Percentiles rank a stretch among this genome's conserved stretches.
phyloP scores from a whole-genome alignment of 2,113 vertebrate species.

The Aythya baeri region DNA sequence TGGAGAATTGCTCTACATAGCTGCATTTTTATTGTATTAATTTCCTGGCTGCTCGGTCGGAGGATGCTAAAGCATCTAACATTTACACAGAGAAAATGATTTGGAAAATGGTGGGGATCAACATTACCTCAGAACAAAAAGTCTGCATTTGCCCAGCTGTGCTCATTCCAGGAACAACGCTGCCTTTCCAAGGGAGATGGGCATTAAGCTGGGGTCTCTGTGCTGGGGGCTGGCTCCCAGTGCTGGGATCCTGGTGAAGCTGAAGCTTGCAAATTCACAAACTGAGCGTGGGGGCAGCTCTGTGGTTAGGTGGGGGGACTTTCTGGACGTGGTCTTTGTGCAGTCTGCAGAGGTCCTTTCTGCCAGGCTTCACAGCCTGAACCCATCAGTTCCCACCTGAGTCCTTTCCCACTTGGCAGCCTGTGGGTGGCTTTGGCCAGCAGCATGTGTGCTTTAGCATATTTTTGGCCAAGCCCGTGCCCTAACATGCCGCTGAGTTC shows the following conservation, averaged over 20 bases:
- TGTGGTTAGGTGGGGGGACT: rapidly evolving
- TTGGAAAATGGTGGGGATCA: background rate
- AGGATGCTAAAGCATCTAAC: background rate
- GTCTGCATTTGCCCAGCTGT: background rate
- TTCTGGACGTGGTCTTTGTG: background rate
- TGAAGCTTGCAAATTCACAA: background rate
- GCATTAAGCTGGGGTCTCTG: background rate
- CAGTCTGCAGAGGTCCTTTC: background rate
- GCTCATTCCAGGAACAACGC: background rate
- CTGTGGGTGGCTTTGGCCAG: rapidly evolving
- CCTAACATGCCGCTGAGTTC: background rate
- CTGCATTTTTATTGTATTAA: constrained; percentile 13
- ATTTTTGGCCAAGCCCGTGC: background rate
- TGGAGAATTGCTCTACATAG: background rate
- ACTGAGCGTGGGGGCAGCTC: background rate
- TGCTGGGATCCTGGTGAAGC: rapidly evolving
- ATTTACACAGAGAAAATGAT: background rate
- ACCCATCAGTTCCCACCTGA: background rate
- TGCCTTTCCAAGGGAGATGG: background rate
- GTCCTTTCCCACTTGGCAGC: background rate
- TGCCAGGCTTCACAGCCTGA: background rate
- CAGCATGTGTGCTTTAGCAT: background rate
- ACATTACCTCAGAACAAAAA: background rate
- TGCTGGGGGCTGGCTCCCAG: background rate
- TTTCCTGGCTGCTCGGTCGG: background rate